Evolutionary conservation across 2,113 vertebrate genomes (phyloP), one percentile per base, ranked within the genome.

Genomic region (Mirounga angustirostris): DNA sequence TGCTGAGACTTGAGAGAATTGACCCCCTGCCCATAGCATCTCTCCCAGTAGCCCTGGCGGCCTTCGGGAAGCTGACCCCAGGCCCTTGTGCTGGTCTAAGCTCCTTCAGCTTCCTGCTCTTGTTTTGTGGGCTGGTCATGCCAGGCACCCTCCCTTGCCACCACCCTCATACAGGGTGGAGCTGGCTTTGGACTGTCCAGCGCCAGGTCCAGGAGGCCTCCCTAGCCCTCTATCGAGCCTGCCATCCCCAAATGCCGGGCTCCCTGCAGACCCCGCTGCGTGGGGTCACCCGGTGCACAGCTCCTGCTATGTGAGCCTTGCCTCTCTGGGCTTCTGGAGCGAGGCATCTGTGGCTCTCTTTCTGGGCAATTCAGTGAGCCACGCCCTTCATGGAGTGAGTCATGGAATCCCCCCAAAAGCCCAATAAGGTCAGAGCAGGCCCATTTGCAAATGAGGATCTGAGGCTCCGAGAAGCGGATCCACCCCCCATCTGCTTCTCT

Each of bases 101-200:
- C 33, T 65, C 7, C 5, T 14, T 33, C 54, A 50, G 52, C 50
- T 91, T 73, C 79, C 46, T 63, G 59, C 8, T 36, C 74, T 65
- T 0, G 0, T 54, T 95, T 16, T 8, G 7, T 63, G 33, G 56
- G 4, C 63, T 33, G 36, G 28, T 28, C 24, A 21, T 0, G 0
- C 22, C 14, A 43, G 36, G 14, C 0, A 0, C 21, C 43, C 22
- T n/a, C 67, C 63, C 33, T 18, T 2, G 56, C 63, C 18, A 0
- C 24, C 21, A 7, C 11, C 43, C 18, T 43, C 33, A 33, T 43
- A 21, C 16, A 7, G 16, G 8, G 40, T 22, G 54, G 40, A 54
- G 40, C 61, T 59, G 69, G 33, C 8, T 14, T 86, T 1, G 2
- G 33, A 43, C 18, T 30, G 2, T 30, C 74, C 43, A 26, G 50